Conservation (phyloP, 2,797 vertebrate genomes). For the Hypotaenidia philippensis region DNA sequence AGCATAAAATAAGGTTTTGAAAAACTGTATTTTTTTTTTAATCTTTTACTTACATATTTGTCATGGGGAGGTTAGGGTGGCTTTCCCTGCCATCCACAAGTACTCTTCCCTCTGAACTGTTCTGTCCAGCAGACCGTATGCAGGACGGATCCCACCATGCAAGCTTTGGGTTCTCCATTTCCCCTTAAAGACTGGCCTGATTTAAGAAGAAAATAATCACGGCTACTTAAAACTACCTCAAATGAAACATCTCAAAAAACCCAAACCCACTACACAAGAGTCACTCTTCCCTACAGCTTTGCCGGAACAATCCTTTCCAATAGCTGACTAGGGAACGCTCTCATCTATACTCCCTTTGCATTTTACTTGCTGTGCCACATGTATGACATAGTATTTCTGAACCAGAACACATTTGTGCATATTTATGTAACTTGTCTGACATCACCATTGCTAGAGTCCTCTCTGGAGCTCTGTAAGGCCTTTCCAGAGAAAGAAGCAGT, state of each 20-base stretch:
- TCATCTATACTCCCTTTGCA: not conserved
- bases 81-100: not conserved
- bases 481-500: not conserved
- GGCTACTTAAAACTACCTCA: not conserved
- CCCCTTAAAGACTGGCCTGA: not conserved
- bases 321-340: not conserved
- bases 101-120: not conserved
- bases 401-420: not conserved
- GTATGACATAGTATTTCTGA: not conserved
- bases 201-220: conserved; percentile 33
- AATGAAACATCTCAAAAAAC: not conserved
- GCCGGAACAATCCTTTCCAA: not conserved
- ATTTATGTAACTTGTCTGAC: not conserved
- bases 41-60: not conserved
- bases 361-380: not conserved
- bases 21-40: not conserved
- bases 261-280: not conserved
- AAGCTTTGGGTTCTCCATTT: not conserved
- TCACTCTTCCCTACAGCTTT: not conserved
- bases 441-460: not conserved
- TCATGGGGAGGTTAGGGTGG: not conserved
- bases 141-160: not conserved
- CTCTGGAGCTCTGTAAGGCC: not conserved
- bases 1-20: not conserved
- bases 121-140: not conserved